Base-by-base conservation (phyloP, 1,140 invertebrate species). In the Luehdorfia chinensis region DNA sequence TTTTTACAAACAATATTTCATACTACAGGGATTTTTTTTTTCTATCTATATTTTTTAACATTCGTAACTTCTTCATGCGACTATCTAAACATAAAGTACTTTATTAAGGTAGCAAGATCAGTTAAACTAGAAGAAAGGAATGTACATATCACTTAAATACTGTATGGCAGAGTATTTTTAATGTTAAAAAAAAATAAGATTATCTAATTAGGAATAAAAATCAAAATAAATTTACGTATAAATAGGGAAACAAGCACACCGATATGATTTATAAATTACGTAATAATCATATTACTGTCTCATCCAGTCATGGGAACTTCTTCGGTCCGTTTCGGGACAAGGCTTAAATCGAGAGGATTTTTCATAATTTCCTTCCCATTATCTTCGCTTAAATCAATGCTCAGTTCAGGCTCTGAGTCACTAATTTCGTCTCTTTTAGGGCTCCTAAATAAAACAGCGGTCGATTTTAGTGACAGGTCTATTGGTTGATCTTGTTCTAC, bases 401-500 rank as follows among this genome's bases (percentile, higher is more conserved):
- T 79, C 11, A 87, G 43, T 59, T 87, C 83, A 4, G 68, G 87
- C 71, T 80, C 86, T 49, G 81, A 87, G 50, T 88, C 84, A 9
- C 88, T 89, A 7, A 78, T 68, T 53, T 87, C 88, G 25, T 89
- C 88, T 4, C 83, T 75, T 16, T 87, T 81, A 2, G 87, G 87
- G 41, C 84, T 85, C 33, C 88, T 84, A 57, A 88, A 87, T 46
- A 84, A 52, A 19, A 89, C 74, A 13, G 87, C 81, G 4, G 76
- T 75, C 1, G 88, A 88, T 73, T 93, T 93, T 59, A 94, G 90
- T 1, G 92, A 93, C 6, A 95, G 81, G 72, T 95, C 94, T 41
- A 95, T 94, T 1, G 93, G 94, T 55, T 93, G 90, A 7, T 94
- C 92, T 79, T 92, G 89, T 28, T 90, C 86, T 11, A 91, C 80